phyloP scores from a whole-genome alignment of 2,797 vertebrate species.

The Helostoma temminkii region DNA sequence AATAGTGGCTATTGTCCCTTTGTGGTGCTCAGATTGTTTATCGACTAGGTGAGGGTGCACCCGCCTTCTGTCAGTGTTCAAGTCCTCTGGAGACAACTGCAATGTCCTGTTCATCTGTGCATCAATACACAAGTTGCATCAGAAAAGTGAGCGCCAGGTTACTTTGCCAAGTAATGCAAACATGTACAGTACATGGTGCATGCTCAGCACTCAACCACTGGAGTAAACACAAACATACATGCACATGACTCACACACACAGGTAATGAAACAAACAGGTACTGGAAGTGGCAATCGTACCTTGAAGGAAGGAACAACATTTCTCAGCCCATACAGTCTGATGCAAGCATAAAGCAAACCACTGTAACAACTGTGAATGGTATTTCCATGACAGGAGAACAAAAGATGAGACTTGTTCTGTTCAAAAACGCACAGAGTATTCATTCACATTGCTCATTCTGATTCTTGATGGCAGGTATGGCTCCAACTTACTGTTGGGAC shows the following conservation, averaged over 20 bases:
- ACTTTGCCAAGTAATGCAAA: conserved; percentile 39
- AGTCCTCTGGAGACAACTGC: conserved; percentile 61
- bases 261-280: background rate
- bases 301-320: conserved; percentile 38
- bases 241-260: background rate
- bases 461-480: conserved; percentile 8
- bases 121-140: conserved; percentile 57
- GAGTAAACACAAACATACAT: background rate
- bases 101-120: conserved; percentile 51
- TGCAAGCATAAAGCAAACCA: conserved; percentile 57
- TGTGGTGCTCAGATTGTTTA: conserved; percentile 83
- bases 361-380: conserved; percentile 38
- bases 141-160: conserved; percentile 39
- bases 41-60: conserved; percentile 69
- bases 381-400: conserved; percentile 21
- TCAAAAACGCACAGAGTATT: conserved; percentile 11
- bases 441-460: conserved; percentile 11
- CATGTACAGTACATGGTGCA: too few relatives aligned
- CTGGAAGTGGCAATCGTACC: conserved; percentile 27
- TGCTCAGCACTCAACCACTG: background rate
- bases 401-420: conserved; percentile 16
- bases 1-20: conserved; percentile 76
- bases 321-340: conserved; percentile 43
- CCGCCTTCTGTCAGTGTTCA: conserved; percentile 54
- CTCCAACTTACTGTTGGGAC: conserved; percentile 22